Evolutionary conservation across 2,888 invertebrate species (phyloP), one percentile per base, ranked within the genome.

Genomic region (Ptychoptera contaminata): DNA sequence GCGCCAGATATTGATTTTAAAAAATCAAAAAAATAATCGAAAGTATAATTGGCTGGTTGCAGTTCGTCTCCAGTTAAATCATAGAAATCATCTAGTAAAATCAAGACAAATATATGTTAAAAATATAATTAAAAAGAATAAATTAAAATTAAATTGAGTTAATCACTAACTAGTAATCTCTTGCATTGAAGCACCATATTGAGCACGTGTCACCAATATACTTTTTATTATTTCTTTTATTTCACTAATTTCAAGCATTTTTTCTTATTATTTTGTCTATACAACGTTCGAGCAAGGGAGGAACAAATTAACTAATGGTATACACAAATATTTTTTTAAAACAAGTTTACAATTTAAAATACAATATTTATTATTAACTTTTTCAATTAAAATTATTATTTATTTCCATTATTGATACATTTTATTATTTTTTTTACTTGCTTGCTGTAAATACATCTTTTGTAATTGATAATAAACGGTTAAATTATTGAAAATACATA

Each of bases 101-200:
- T 39, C 3, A 4, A 12, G 8, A 37, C 8, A 37, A 6, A 37
- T 37, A 11, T 23, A n/a, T 38, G 5, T 16, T 16, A 39, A 16
- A 37, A 16, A 11, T 15, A 15, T 15, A 37, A 37, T 16, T 23
- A 39, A 29, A 12, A n/a, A 23, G 11, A 9, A 14, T n/a, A 4
- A 38, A n/a, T 11, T 14, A 2, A 12, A 23, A 23, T 31, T n/a
- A 30, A 8, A 40, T 14, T 7, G 7, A 10, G 6, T 12, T 6
- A 38, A 16, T 15, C 23, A 23, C 5, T 55, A n/a, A 64, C 63
- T 55, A 47, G 56, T 56, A 43, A 64, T 60, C 43, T 57, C 55
- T 45, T 58, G 51, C 52, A 64, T 62, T 46, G 63, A 63, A 42
- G 60, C 56, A 14, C 63, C 63, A 46, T 58, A 55, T 49, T 60